Evolutionary conservation across 2,888 invertebrate species (phyloP).

Genomic region (Lepidochitona cinerea): DNA sequence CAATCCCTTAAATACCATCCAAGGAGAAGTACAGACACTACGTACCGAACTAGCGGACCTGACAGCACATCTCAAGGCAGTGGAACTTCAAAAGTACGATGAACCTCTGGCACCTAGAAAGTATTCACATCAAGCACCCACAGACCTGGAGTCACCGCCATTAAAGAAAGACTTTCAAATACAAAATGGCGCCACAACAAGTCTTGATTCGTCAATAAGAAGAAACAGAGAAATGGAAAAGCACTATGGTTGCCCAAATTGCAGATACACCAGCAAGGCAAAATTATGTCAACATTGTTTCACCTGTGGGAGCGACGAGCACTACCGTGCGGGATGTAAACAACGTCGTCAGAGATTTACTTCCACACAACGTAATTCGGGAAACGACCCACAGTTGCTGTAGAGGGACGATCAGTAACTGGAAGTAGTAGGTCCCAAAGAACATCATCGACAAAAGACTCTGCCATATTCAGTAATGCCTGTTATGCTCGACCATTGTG

Average conservation of each 20-base stretch:
- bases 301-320: not conserved
- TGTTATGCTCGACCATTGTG: not conserved
- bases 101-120: no score
- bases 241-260: not conserved
- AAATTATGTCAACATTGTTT: not conserved
- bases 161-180: no score
- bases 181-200: no score
- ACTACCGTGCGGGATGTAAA: conserved; percentile 1
- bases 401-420: not conserved
- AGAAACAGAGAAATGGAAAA: no score
- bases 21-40: not conserved
- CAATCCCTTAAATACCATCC: not conserved
- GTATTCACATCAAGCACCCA: no score
- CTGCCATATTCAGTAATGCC: not conserved
- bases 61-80: no score
- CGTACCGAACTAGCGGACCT: not conserved
- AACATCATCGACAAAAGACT: no score
- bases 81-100: no score
- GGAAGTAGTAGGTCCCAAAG: not conserved
- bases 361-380: no score
- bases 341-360: no score
- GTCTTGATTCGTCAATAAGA: no score
- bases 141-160: no score
- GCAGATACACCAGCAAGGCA: not conserved
- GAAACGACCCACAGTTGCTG: conserved; percentile 1